phyloP scores from a whole-genome alignment of 2,888 invertebrate genomes.

The Drosophila flavopinicola region DNA sequence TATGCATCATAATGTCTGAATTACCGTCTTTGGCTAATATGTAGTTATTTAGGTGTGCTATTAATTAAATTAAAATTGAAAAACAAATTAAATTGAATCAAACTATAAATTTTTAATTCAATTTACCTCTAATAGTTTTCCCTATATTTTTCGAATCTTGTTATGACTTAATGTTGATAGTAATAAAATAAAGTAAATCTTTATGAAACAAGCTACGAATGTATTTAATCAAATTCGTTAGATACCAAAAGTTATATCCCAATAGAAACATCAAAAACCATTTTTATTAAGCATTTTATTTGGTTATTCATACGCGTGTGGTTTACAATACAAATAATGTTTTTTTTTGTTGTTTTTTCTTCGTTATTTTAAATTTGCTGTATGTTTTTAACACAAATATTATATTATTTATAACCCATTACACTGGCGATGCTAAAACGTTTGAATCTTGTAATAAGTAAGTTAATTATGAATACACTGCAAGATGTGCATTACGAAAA shows the following conservation, averaged over 20 bases:
- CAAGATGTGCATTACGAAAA: slow-evolving; percentile 70
- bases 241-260: background rate
- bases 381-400: slow-evolving; percentile 74
- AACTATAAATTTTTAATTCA: too few relatives aligned
- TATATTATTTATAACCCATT: slow-evolving; percentile 58
- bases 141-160: too few relatives aligned
- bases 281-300: slow-evolving; percentile 76
- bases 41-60: too few relatives aligned
- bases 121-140: too few relatives aligned
- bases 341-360: slow-evolving; percentile 36
- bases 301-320: slow-evolving; percentile 80
- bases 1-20: too few relatives aligned
- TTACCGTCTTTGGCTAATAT: too few relatives aligned
- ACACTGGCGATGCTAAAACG: slow-evolving; percentile 67
- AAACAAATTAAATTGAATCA: too few relatives aligned
- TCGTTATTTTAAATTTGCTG: slow-evolving; percentile 39
- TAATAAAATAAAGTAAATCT: background rate
- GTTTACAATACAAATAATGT: slow-evolving; percentile 81
- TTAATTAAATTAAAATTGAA: too few relatives aligned
- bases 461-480: slow-evolving; percentile 54
- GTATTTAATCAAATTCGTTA: too few relatives aligned
- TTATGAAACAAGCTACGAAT: background rate
- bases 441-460: slow-evolving; percentile 64
- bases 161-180: too few relatives aligned
- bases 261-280: background rate